phyloP scores from a whole-genome alignment of 2,797 vertebrate genomes.

The Crenuchus spilurus region DNA sequence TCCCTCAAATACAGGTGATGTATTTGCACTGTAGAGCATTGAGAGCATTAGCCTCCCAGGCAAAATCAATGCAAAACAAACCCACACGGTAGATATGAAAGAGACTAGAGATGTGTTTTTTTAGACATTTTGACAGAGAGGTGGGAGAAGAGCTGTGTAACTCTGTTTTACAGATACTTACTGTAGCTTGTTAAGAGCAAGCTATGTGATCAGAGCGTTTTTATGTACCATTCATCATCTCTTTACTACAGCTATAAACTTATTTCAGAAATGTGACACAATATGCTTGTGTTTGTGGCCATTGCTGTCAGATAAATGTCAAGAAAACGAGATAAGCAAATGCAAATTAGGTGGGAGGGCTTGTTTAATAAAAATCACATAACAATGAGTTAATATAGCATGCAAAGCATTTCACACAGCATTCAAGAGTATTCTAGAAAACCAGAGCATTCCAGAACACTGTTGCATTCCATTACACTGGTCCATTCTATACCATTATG shows the following conservation, averaged over 20 bases:
- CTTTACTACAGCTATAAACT: background rate
- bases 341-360: no score
- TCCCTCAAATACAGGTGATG: background rate
- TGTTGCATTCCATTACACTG: background rate
- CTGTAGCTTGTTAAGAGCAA: background rate
- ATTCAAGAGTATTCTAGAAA: background rate
- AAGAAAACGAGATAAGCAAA: background rate
- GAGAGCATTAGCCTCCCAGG: conserved; percentile 39
- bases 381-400: no score
- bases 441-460: background rate
- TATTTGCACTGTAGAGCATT: background rate
- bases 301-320: background rate
- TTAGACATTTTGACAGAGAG: conserved; percentile 46
- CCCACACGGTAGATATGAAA: background rate
- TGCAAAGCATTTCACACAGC: no score
- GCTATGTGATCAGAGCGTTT: background rate
- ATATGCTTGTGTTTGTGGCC: background rate
- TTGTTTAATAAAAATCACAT: no score
- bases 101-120: conserved; percentile 20
- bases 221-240: background rate
- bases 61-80: conserved; percentile 41
- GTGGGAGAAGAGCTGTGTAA: conserved; percentile 9
- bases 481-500: no score
- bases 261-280: background rate
- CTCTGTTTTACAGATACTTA: background rate